phyloP scores from a whole-genome alignment of 2,888 invertebrate species.

The Ellobium chinense region DNA sequence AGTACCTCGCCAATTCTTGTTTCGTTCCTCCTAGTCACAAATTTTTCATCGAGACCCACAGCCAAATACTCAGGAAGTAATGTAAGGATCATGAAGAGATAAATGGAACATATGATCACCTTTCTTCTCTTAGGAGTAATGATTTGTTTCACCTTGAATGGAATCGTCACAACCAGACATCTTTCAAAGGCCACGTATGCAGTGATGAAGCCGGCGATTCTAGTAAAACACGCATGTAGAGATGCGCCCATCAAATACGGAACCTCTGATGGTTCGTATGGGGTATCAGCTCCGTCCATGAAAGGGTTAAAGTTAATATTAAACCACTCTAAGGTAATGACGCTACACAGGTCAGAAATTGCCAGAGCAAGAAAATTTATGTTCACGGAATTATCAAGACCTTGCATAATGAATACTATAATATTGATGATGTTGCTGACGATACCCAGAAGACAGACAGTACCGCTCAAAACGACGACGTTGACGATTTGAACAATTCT shows the following conservation, averaged over 20 bases:
- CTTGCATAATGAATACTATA: conserved; percentile 1
- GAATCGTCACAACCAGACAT: too few species aligned
- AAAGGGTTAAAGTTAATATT: conserved; percentile 11
- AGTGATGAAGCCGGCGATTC: neutral
- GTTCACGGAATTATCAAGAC: neutral
- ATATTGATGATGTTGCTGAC: conserved; percentile 16
- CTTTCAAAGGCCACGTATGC: neutral
- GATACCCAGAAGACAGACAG: conserved; percentile 9
- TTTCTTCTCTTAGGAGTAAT: neutral
- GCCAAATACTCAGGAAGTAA: neutral
- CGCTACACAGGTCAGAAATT: conserved; percentile 15
- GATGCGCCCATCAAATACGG: neutral
- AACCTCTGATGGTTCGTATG: neutral
- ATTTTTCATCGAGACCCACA: neutral
- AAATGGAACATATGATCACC: neutral
- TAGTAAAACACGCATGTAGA: neutral
- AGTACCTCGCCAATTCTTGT: neutral
- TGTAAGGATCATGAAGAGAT: neutral
- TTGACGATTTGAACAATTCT: conserved; percentile 11
- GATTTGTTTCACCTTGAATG: neutral
- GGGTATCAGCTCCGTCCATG: neutral
- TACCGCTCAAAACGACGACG: neutral
- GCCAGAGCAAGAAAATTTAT: neutral
- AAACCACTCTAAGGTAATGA: conserved; percentile 3
- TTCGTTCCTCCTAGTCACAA: neutral